phyloP scores from a whole-genome alignment of 2,888 invertebrate species.

The Notodonta dromedarius region DNA sequence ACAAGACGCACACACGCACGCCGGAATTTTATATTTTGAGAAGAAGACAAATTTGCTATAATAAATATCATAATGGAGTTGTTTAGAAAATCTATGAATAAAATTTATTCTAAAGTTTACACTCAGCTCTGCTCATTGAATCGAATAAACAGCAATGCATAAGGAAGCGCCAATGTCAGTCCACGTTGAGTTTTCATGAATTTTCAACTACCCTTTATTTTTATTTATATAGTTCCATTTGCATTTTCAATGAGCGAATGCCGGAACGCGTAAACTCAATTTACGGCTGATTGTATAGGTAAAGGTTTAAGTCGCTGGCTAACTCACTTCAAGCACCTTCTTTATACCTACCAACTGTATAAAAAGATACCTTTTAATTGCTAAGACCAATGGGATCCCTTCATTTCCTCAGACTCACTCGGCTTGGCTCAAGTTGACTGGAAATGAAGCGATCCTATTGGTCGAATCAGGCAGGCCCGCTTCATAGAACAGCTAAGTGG shows the following conservation, averaged over 20 bases:
- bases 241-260: conserved; percentile 21
- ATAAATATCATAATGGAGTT: too few species aligned
- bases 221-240: conserved; percentile 50
- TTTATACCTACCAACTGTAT: too few species aligned
- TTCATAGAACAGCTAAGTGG: too few species aligned
- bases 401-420: too few species aligned
- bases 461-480: too few species aligned
- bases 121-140: conserved; percentile 30
- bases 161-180: conserved; percentile 40
- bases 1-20: too few species aligned
- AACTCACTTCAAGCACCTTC: not conserved
- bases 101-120: not conserved
- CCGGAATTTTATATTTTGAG: not conserved
- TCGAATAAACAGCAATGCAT: conserved; percentile 52
- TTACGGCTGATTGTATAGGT: too few species aligned
- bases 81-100: not conserved
- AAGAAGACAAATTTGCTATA: too few species aligned
- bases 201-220: conserved; percentile 46
- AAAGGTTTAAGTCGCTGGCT: not conserved
- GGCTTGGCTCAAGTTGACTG: too few species aligned
- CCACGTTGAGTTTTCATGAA: conserved; percentile 44
- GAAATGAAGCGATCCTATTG: too few species aligned
- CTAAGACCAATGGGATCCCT: too few species aligned
- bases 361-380: too few species aligned
- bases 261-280: not conserved